Conservation (phyloP, 1,140 invertebrate genomes). For the Drosophila chauvacae region DNA sequence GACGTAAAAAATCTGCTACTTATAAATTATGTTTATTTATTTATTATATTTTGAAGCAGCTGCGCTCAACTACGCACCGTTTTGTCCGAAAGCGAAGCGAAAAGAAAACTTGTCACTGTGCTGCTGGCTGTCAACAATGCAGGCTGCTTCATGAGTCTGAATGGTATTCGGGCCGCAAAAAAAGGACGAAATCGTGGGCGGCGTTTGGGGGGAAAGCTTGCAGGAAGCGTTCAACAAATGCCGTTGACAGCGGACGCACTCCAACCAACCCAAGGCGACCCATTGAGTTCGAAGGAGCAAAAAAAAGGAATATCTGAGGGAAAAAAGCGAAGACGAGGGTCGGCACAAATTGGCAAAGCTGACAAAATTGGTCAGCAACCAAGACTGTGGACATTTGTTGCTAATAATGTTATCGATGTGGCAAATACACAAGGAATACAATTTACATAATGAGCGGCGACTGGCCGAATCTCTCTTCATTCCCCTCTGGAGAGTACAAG, state of each 20-base stretch:
- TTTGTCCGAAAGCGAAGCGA: conserved; percentile 55
- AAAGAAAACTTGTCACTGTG: conserved; percentile 47
- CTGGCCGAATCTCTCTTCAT: neutral
- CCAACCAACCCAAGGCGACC: conserved; percentile 46
- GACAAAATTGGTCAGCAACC: conserved; percentile 62
- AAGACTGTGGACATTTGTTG: conserved; percentile 61
- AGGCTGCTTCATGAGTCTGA: conserved; percentile 70
- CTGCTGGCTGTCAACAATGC: conserved; percentile 69
- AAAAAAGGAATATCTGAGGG: conserved; percentile 14
- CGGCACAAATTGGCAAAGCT: conserved; percentile 68
- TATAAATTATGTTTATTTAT: conserved; percentile 84
- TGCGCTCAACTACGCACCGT: conserved; percentile 73
- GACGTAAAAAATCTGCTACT: conserved; percentile 81
- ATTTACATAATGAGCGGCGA: conserved; percentile 52
- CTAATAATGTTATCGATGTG: conserved; percentile 79
- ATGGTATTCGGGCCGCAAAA: conserved; percentile 2
- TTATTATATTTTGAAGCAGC: conserved; percentile 82
- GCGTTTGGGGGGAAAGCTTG: conserved; percentile 25
- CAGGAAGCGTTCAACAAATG: conserved; percentile 74
- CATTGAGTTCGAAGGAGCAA: conserved; percentile 40
- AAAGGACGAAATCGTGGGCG: neutral
- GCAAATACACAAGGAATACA: conserved; percentile 53
- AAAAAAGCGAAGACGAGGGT: conserved; percentile 63
- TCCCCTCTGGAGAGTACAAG: conserved; percentile 3
- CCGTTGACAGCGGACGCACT: conserved; percentile 75